Base-by-base conservation (phyloP, 2,888 invertebrate genomes). In the Cremastinae sp. region DNA sequence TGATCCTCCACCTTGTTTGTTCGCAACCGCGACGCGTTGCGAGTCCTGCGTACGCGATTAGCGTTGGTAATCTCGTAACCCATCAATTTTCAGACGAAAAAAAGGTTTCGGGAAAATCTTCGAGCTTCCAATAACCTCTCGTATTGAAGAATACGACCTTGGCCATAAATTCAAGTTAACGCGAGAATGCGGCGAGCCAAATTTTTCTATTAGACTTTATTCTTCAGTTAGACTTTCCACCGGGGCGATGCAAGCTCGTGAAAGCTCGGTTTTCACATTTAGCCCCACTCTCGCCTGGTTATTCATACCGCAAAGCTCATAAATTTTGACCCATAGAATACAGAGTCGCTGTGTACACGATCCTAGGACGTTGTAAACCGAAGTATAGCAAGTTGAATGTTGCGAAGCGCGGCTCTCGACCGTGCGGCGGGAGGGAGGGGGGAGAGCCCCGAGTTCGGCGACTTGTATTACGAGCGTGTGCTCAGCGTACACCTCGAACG, bases 401-500 rank as follows among this genome's bases (percentile, higher is more conserved):
- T 68, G 59, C 69, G 38, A 72, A 53, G 47, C 58, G 58, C 56
- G 62, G 64, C 59, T 38, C 53, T 18, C 41, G 20, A 22, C 22
- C n/a, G n/a, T n/a, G n/a, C n/a, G n/a, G n/a, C n/a, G n/a, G n/a
- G n/a, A n/a, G n/a, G n/a, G n/a, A n/a, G n/a, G n/a, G n/a, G 34
- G 45, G 51, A 16, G 36, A 28, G 18, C 61, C 62, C 72, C 51
- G 62, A 68, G n/a, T n/a, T n/a, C n/a, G 72, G 58, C 20, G 18
- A 38, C 43, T 47, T 43, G 51, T 14, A 41, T 54, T 34, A 38
- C 54, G 59, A 51, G 22, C 59, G 18, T 43, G 8, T 41, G 10
- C 43, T 22, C 18, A 34, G 70, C 8, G 78, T 81, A 80, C 80
- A 81, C 79, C 85, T 80, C 80, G 77, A 81, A 82, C 81, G 82